A percentile compares a stretch with the other conserved stretches of the same genome.
Conservation (phyloP, 2,113 vertebrate species). For the Xyliphius kryptos region DNA sequence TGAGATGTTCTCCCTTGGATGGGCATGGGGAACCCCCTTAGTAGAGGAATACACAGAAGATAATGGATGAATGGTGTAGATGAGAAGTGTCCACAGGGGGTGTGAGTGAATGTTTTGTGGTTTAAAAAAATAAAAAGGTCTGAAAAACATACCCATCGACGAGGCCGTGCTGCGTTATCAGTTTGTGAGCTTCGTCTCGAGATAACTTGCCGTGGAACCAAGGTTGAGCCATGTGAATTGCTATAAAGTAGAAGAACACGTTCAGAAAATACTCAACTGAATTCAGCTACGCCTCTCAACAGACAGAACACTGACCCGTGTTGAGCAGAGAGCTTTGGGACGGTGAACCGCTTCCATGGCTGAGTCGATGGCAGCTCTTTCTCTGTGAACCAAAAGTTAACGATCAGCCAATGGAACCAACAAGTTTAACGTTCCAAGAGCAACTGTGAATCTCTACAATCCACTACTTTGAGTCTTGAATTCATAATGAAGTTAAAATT, state of each 20-base stretch:
- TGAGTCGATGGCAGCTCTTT: conserved; percentile 85
- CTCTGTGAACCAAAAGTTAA: conserved; percentile 70
- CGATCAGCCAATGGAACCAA: no score
- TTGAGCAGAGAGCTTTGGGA: conserved; percentile 67
- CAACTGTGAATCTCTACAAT: no score
- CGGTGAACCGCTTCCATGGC: conserved; percentile 77
- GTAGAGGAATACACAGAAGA: no score
- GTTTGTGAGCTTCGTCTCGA: conserved; percentile 84
- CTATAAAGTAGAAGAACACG: conserved; percentile 51
- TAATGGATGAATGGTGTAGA: no score
- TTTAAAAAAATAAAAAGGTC: not conserved
- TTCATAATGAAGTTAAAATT: no score
- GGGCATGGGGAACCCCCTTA: no score
- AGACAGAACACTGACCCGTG: conserved; percentile 67
- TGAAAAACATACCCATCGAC: conserved; percentile 77
- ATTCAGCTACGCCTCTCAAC: no score
- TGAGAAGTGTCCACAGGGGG: no score
- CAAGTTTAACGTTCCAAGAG: no score
- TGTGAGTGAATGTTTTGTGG: no score
- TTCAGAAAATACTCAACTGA: conserved; percentile 9
- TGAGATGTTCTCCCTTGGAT: no score
- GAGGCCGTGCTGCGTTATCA: conserved; percentile 89
- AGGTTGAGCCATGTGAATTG: conserved; percentile 81
- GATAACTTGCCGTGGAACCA: conserved; percentile 97
- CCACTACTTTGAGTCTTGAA: no score